Percentiles rank a stretch among this genome's conserved stretches.
These are phyloP conservation scores for Vesta saturnalis DNA, from an alignment of 2,888 invertebrate genomes.

Conservation along the genomic window DNA sequence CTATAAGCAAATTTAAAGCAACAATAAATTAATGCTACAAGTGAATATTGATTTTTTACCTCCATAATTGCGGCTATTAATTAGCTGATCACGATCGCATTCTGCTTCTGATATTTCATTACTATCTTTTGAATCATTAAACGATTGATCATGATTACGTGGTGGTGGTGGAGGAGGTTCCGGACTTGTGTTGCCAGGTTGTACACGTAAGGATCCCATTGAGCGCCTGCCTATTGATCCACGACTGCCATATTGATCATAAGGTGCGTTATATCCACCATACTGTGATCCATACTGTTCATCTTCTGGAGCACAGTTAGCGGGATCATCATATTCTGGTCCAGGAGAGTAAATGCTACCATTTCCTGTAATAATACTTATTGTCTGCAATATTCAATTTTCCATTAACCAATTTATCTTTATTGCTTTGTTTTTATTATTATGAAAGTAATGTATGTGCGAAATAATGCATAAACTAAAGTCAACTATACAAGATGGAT, in stretches of 20 bases:
- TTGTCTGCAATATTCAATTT: no score
- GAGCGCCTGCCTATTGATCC: constrained; percentile 75
- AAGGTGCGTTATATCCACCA: constrained; percentile 81
- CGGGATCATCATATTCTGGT: constrained; percentile 93
- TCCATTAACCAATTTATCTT: no score
- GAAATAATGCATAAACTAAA: not conserved
- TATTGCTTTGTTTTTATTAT: no score
- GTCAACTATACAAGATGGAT: no score
- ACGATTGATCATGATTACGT: constrained; percentile 84
- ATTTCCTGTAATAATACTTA: constrained; percentile 61
- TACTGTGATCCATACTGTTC: constrained; percentile 92
- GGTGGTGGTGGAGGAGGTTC: constrained; percentile 79
- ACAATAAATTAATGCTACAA: constrained; percentile 12
- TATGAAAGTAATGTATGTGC: no score
- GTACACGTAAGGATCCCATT: constrained; percentile 66
- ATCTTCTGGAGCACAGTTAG: constrained; percentile 91
- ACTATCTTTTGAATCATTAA: constrained; percentile 94
- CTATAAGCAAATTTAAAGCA: constrained; percentile 30
- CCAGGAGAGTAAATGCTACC: constrained; percentile 85
- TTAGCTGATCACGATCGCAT: constrained; percentile 84
- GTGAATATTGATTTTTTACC: constrained; percentile 64
- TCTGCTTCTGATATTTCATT: constrained; percentile 95
- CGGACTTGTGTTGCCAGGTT: constrained; percentile 69
- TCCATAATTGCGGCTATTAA: constrained; percentile 84
- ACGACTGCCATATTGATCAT: constrained; percentile 89